Evolutionary conservation across 2,888 invertebrate species (phyloP).

Genomic region (Watsonalla binaria): DNA sequence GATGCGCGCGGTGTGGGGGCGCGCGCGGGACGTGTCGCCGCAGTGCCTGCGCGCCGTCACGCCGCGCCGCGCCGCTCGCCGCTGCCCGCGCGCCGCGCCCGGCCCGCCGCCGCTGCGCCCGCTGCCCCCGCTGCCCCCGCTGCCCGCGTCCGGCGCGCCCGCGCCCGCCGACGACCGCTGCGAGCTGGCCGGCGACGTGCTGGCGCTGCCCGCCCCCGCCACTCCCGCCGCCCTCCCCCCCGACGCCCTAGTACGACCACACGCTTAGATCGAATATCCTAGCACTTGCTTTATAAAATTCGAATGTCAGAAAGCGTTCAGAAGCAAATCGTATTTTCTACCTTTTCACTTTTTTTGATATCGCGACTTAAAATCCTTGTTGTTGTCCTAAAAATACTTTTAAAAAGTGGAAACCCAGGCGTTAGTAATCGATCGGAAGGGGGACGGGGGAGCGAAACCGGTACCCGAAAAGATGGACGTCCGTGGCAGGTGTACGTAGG

Average conservation of each 20-base stretch:
- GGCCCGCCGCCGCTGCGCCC: conserved; percentile 34
- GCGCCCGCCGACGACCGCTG: conserved; percentile 53
- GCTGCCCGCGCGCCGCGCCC: conserved; percentile 41
- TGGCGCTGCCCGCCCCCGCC: conserved; percentile 46
- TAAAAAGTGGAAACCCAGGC: conserved; percentile 9
- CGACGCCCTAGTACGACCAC: neutral
- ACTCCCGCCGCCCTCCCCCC: conserved; percentile 16
- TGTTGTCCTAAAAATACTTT: too few relatives aligned
- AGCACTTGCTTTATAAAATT: too few relatives aligned
- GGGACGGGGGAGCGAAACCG: conserved; percentile 11
- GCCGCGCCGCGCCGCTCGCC: conserved; percentile 33
- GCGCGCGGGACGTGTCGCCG: conserved; percentile 49
- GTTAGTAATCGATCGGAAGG: conserved; percentile 7
- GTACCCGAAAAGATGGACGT: conserved; percentile 18
- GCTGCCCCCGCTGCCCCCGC: conserved; percentile 39
- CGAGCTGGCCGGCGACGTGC: conserved; percentile 78
- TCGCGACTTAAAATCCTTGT: too few relatives aligned
- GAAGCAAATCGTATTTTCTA: too few relatives aligned
- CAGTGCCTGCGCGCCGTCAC: conserved; percentile 68
- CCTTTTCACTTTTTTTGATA: too few relatives aligned
- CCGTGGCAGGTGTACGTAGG: conserved; percentile 52
- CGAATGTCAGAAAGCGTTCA: too few relatives aligned
- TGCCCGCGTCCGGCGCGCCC: conserved; percentile 25
- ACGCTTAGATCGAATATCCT: too few relatives aligned
- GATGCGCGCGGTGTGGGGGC: conserved; percentile 81